Evolutionary conservation across 1,140 invertebrate species (phyloP).

Genomic region (Aphelenchoides besseyi): DNA sequence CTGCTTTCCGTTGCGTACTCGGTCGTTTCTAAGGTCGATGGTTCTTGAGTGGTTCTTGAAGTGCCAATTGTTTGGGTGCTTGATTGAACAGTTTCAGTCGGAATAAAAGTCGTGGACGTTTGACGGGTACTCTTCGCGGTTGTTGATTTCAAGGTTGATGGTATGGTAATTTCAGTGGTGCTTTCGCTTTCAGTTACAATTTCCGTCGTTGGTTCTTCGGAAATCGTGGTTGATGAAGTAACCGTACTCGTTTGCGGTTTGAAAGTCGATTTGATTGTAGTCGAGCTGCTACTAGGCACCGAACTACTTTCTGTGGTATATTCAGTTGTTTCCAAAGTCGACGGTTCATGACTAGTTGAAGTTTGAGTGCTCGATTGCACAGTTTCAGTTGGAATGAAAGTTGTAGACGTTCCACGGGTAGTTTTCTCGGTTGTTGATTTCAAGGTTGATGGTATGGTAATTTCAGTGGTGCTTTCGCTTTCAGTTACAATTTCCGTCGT

Average conservation of each 20-base stretch:
- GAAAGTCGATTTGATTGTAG: too few relatives aligned
- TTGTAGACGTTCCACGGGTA: background rate
- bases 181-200: background rate
- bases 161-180: too few relatives aligned
- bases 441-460: background rate
- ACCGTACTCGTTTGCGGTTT: too few relatives aligned
- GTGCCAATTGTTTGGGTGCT: background rate
- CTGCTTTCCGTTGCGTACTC: background rate
- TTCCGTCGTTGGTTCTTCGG: background rate
- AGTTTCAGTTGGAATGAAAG: slow-evolving; percentile 7
- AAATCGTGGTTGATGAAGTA: background rate
- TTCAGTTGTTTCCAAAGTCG: too few relatives aligned
- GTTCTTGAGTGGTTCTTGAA: background rate
- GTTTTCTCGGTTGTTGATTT: background rate
- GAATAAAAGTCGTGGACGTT: background rate
- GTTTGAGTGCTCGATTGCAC: background rate
- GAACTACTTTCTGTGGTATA: too few relatives aligned
- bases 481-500: background rate
- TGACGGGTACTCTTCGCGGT: background rate
- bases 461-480: background rate
- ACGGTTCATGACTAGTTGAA: too few relatives aligned
- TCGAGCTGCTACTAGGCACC: too few relatives aligned
- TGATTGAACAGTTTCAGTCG: background rate
- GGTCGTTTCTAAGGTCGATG: background rate
- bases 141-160: background rate